Percentiles rank a stretch among this genome's conserved stretches.
These are phyloP conservation scores for Bryconaethiops microstoma DNA, from an alignment of 2,797 vertebrate species.

Conservation along the genomic window DNA sequence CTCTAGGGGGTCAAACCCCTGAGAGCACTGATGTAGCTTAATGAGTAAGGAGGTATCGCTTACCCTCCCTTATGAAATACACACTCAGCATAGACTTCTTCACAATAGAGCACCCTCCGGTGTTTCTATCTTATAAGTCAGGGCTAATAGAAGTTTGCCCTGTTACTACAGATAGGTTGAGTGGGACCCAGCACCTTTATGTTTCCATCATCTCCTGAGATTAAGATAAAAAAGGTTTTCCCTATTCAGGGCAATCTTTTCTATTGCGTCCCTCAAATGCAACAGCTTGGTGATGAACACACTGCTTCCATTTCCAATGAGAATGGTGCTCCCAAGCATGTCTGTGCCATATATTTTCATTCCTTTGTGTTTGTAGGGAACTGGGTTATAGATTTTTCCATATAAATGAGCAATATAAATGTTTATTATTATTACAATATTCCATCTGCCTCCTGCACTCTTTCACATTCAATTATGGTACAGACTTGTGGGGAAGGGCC, in stretches of 20 bases:
- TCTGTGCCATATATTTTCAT: conserved; percentile 43
- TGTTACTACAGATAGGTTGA: not conserved
- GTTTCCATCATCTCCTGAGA: conserved; percentile 37
- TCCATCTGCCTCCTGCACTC: conserved; percentile 43
- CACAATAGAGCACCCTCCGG: not conserved
- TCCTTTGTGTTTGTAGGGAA: conserved; percentile 22
- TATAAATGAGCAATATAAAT: conserved; percentile 59
- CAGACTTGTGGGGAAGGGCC: conserved; percentile 65
- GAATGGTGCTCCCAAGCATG: conserved; percentile 33
- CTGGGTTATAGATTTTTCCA: conserved; percentile 45
- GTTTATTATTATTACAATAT: conserved; percentile 53
- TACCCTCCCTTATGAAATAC: not conserved
- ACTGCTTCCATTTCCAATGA: conserved; percentile 29
- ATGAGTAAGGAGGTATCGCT: conserved; percentile 20
- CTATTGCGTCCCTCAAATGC: conserved; percentile 33
- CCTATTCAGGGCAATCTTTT: conserved; percentile 18
- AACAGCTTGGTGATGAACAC: conserved; percentile 43
- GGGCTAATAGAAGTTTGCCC: conserved; percentile 5
- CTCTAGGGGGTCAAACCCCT: not conserved
- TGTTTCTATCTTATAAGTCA: not conserved
- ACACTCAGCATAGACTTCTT: not conserved
- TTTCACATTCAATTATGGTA: conserved; percentile 50
- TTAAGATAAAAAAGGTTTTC: conserved; percentile 37
- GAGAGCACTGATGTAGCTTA: not conserved
- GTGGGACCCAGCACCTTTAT: not conserved